Conservation (phyloP, 2,797 vertebrate species). For the Knipowitschia caucasica region DNA sequence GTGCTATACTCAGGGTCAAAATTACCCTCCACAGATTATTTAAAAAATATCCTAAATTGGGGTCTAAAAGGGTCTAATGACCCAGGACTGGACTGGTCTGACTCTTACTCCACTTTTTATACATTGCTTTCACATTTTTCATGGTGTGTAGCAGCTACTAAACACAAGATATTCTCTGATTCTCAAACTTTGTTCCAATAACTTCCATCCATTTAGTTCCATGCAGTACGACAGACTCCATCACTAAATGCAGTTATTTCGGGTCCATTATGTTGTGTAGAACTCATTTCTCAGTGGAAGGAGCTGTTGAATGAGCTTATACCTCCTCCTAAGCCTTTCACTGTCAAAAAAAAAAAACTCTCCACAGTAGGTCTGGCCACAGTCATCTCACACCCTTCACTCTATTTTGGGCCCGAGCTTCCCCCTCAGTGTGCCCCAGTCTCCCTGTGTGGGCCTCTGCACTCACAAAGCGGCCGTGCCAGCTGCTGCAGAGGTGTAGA, state of each 20-base stretch:
- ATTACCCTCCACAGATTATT: too few species aligned
- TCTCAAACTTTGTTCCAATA: not conserved
- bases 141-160: too few species aligned
- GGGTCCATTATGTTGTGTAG: slow-evolving; percentile 32
- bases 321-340: slow-evolving; percentile 1
- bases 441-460: slow-evolving; percentile 57
- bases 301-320: slow-evolving; percentile 31
- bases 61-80: too few species aligned
- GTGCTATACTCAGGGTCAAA: too few species aligned
- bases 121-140: too few species aligned
- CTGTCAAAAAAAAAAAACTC: slow-evolving; percentile 50
- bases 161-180: not conserved
- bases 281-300: slow-evolving; percentile 39
- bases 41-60: too few species aligned
- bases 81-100: too few species aligned
- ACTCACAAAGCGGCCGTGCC: slow-evolving; percentile 37
- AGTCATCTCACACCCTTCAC: slow-evolving; percentile 53
- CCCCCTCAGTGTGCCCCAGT: slow-evolving; percentile 44
- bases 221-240: slow-evolving; percentile 19
- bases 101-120: too few species aligned
- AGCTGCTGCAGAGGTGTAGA: slow-evolving; percentile 56
- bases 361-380: slow-evolving; percentile 40
- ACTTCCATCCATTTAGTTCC: not conserved
- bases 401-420: slow-evolving; percentile 63
- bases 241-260: slow-evolving; percentile 45